Evolutionary conservation across 2,113 vertebrate species (phyloP), one percentile per base, ranked within the genome.

Genomic region (Panthera tigris): DNA sequence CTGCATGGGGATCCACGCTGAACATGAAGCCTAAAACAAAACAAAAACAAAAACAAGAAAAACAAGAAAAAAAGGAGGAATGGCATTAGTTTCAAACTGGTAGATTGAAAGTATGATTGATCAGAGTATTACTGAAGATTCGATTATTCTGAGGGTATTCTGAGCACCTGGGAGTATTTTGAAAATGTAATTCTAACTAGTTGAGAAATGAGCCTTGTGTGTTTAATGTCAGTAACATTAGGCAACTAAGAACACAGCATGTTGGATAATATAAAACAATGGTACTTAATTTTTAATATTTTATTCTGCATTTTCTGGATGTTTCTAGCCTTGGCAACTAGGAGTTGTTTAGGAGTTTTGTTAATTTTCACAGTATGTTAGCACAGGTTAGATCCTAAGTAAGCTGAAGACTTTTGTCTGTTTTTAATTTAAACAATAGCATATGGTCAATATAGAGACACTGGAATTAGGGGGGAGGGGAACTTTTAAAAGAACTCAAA

Each of bases 371-470:
- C 41, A 80, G 45, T 5, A 61, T 57, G 10, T 78, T 86, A 33
- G 25, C 27, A 82, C 66, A 89, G 61, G 57, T 82, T 65, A 89
- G 55, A 86, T 80, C 31, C 4, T 31, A 74, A n/a, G 13, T 78
- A 55, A 55, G 11, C 2, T 57, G 33, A 79, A 71, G 31, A 4
- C 18, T 91, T 66, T 19, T 19, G 36, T 94, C 2, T 94, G 68
- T 57, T 91, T 97, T 93, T 76, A 3, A 84, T 36, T 80, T 91
- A 66, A 88, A 91, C 68, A 81, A 21, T 66, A 87, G 36, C 10
- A 66, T 3, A 33, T 66, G 14, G n/a, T 89, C 36, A 83, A 33
- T 52, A 4, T 52, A 84, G 52, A 96, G 48, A 88, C 27, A 39
- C 3, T 31, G 8, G 50, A 84, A 96, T n/a, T 45, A 8, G 4